Evolutionary conservation across 1,140 invertebrate genomes (phyloP).

Genomic region (Zaprionus ornatus): DNA sequence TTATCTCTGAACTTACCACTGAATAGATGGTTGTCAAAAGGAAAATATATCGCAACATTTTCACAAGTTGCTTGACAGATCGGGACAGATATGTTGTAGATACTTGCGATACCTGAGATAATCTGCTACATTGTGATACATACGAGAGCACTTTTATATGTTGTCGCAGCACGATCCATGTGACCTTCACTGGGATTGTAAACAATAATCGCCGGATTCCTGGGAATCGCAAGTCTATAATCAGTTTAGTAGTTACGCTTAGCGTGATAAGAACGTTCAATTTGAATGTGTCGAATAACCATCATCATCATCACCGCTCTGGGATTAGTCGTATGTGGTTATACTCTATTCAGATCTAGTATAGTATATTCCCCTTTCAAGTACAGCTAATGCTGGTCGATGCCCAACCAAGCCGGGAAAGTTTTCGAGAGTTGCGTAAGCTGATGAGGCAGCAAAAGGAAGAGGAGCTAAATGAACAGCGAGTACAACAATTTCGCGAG

Average conservation of each 20-base stretch:
- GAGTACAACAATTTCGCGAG: slow-evolving; percentile 17
- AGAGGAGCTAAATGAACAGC: background rate
- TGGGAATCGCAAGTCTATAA: slow-evolving; percentile 37
- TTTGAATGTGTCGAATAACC: slow-evolving; percentile 25
- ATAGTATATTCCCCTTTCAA: background rate
- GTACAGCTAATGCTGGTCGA: slow-evolving; percentile 11
- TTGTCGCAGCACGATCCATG: background rate
- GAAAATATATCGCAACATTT: slow-evolving; percentile 41
- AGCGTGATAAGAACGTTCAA: slow-evolving; percentile 59
- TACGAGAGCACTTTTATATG: slow-evolving; percentile 35
- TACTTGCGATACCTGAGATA: background rate
- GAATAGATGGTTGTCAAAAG: slow-evolving; percentile 27
- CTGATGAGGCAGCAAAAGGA: slow-evolving; percentile 34
- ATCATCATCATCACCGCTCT: slow-evolving; percentile 11
- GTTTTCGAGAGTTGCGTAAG: slow-evolving; percentile 45
- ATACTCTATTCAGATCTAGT: background rate
- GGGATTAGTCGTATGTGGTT: slow-evolving; percentile 32
- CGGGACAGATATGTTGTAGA: background rate
- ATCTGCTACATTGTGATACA: background rate
- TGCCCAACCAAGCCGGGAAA: slow-evolving; percentile 24
- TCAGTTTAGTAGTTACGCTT: slow-evolving; percentile 36
- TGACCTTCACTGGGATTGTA: background rate
- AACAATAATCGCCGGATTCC: slow-evolving; percentile 19
- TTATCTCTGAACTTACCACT: slow-evolving; percentile 35
- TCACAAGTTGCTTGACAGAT: background rate